These are phyloP conservation scores for Nyctereutes procyonoides DNA, from an alignment of 2,113 vertebrate species.

Conservation along the genomic window DNA sequence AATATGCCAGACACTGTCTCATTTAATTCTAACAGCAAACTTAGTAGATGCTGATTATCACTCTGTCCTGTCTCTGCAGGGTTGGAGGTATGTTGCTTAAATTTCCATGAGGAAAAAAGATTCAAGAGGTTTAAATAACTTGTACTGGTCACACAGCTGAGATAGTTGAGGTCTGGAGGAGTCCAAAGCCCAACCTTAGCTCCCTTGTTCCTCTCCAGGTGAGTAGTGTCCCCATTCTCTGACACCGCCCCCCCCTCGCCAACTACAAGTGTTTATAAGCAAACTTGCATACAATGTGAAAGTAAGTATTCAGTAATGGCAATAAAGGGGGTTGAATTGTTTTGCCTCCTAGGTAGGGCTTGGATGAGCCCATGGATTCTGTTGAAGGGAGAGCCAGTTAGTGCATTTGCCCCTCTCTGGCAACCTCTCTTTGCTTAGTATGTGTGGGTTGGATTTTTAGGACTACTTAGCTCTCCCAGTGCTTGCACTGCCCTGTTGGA, in stretches of 20 bases:
- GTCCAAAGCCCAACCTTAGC: neutral
- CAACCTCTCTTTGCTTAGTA: neutral
- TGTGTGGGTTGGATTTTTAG: neutral
- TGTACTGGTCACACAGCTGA: neutral
- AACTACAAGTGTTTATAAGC: neutral
- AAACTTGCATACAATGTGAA: neutral
- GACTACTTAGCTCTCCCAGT: neutral
- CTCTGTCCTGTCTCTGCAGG: neutral
- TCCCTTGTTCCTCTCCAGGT: neutral
- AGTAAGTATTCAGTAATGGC: neutral
- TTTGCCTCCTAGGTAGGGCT: neutral
- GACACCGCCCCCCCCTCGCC: no score
- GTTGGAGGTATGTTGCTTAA: neutral
- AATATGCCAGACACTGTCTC: neutral
- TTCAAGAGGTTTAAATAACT: neutral
- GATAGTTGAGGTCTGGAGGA: neutral
- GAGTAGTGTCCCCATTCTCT: neutral
- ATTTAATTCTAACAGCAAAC: neutral
- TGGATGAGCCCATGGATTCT: neutral
- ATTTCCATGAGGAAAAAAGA: neutral
- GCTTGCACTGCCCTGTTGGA: no score
- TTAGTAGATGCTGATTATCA: neutral
- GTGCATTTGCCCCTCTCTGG: neutral
- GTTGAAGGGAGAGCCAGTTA: neutral
- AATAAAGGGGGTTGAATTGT: neutral